Conservation (phyloP, 2,113 vertebrate species). For the Corvus cornix region DNA sequence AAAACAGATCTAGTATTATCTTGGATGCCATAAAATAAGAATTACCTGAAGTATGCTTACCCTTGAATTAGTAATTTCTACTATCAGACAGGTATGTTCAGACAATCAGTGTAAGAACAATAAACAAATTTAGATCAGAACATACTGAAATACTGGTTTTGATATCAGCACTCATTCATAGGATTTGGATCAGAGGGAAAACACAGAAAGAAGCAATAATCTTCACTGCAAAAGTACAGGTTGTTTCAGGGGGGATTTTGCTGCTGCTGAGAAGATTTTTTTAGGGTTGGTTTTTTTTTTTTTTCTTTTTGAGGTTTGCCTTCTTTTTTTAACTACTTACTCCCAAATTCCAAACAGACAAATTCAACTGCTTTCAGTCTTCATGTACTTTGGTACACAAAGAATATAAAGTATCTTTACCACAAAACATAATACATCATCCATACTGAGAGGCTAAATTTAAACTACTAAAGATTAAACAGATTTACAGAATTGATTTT, state of each 20-base stretch:
- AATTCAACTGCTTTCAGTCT: neutral
- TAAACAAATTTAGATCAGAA: neutral
- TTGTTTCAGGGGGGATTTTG: accelerated
- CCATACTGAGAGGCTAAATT: neutral
- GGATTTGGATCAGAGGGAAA: neutral
- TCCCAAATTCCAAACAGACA: neutral
- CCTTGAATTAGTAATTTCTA: neutral
- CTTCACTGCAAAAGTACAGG: neutral
- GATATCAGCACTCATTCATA: neutral
- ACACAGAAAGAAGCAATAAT: neutral
- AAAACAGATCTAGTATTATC: neutral
- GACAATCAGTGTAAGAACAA: neutral
- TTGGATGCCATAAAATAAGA: neutral
- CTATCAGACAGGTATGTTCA: neutral
- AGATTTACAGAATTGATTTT: neutral
- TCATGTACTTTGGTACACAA: neutral
- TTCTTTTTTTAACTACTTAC: neutral
- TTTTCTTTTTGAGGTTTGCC: neutral
- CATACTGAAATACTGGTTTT: neutral
- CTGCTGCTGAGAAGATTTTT: neutral
- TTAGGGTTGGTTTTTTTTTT: neutral
- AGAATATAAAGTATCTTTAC: neutral
- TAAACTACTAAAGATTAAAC: neutral
- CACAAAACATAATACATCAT: neutral
- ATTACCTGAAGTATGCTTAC: neutral